Base-by-base conservation (phyloP, 2,113 vertebrate genomes). In the Percina caprodes region DNA sequence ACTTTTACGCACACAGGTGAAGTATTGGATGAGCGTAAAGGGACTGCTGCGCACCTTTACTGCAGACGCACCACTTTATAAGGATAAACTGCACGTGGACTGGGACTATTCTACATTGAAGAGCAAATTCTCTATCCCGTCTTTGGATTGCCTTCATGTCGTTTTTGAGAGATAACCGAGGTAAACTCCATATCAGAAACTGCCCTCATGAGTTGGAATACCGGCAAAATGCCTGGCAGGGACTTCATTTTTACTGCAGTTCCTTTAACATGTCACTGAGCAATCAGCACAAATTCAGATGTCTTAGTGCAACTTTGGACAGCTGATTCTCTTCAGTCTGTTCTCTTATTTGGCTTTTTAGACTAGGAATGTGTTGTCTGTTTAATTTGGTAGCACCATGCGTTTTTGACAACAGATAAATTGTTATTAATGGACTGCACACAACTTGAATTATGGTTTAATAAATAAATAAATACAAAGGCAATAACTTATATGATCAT, bases 1-100 rank as follows among this genome's bases (percentile, higher is more conserved):
- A 92, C 86, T 80, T 87, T 82, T 84, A 86, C 74, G 91, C 92
- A 77, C 92, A 87, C 94, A 92, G 91, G 92, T 92, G 88, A 91
- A 63, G 92, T 42, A 84, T 77, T 83, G 86, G 87, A 87, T 84
- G 85, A 60, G 85, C 74, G 79, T 16, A 67, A 65, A 13, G 78
- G 80, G 61, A 83, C 80, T 39, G 74, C 42, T 52, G 80, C 84
- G 83, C 86, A 89, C 72, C 89, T 68, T 88, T 84, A 42, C 80
- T 80, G 82, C 83, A 77, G 75, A 88, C 85, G 69, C 82, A 2
- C 65, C 70, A 54, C 78, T 86, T 88, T 88, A 84, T 88, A 86
- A 91, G 89, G 86, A 84, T 82, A 82, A 69, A 24, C 79, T 49
- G 73, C 68, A 89, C 59, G 66, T 45, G 72, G 56, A 72, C 26